Conservation (phyloP, 2,888 invertebrate species). For the Volucella bombylans region DNA sequence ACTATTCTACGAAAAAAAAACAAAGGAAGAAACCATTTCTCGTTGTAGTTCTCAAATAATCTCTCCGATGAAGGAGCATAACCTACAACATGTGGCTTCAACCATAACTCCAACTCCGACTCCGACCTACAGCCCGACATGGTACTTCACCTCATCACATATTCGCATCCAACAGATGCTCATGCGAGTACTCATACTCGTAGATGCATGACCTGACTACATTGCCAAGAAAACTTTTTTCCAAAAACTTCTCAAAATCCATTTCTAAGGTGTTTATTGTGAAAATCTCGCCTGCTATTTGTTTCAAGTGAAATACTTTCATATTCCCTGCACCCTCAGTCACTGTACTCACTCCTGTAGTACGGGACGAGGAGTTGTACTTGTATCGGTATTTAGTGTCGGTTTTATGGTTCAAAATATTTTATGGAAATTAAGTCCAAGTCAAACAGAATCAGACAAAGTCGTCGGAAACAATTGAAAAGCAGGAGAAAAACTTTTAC, state of each 20-base stretch:
- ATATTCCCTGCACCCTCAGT: neutral
- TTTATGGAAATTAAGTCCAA: conserved; percentile 46
- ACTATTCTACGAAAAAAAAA: neutral
- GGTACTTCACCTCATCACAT: conserved; percentile 28
- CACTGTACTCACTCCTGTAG: neutral
- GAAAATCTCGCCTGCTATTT: conserved; percentile 4
- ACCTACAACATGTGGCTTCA: conserved; percentile 45
- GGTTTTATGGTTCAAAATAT: conserved; percentile 28
- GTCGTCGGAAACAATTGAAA: conserved; percentile 43
- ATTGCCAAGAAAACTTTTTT: neutral
- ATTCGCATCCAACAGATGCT: conserved; percentile 8
- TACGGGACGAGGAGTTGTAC: neutral
- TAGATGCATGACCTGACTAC: conserved; percentile 8
- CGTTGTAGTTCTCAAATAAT: conserved; percentile 26
- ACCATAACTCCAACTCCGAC: neutral
- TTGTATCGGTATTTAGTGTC: conserved; percentile 6
- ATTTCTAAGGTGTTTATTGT: conserved; percentile 39
- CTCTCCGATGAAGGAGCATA: conserved; percentile 46
- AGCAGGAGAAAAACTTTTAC: neutral
- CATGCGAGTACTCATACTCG: no score
- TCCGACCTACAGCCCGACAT: neutral
- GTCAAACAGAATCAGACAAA: conserved; percentile 35
- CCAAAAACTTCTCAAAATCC: conserved; percentile 40
- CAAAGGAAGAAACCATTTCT: neutral
- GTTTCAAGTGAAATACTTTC: conserved; percentile 25